These are phyloP conservation scores for Phoeniculus purpureus DNA, from an alignment of 2,797 vertebrate species.

Conservation along the genomic window DNA sequence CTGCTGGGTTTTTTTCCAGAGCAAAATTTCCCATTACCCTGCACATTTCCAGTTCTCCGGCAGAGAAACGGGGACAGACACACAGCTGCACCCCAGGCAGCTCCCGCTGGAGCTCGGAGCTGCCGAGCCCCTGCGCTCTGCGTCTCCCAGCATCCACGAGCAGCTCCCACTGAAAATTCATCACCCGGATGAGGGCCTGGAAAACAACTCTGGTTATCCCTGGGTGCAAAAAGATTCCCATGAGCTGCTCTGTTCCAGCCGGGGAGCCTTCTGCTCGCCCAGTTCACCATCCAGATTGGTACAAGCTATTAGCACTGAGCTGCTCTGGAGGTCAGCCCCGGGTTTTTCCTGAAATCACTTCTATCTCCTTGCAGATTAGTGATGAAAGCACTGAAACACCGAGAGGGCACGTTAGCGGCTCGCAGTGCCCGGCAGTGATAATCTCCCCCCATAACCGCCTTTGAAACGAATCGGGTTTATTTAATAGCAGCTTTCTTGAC, in stretches of 20 bases:
- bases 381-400: not conserved
- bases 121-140: not conserved
- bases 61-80: not conserved
- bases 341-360: slow-evolving; percentile 33
- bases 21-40: not conserved
- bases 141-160: not conserved
- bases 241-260: not conserved
- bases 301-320: not conserved
- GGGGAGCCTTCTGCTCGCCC: not conserved
- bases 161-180: not conserved
- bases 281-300: not conserved
- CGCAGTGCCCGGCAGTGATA: slow-evolving; percentile 33
- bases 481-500: slow-evolving; percentile 5
- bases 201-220: not conserved
- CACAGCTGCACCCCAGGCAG: not conserved
- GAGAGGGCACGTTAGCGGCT: not conserved
- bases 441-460: slow-evolving; percentile 42
- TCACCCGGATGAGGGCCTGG: not conserved
- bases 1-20: not conserved
- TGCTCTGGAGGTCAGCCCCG: not conserved
- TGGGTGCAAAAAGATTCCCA: not conserved
- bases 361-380: slow-evolving; percentile 10
- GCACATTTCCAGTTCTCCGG: not conserved
- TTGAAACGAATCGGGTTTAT: slow-evolving; percentile 38
- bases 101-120: not conserved